phyloP scores from a whole-genome alignment of 1,140 invertebrate genomes.

The Drosophila arizonae region DNA sequence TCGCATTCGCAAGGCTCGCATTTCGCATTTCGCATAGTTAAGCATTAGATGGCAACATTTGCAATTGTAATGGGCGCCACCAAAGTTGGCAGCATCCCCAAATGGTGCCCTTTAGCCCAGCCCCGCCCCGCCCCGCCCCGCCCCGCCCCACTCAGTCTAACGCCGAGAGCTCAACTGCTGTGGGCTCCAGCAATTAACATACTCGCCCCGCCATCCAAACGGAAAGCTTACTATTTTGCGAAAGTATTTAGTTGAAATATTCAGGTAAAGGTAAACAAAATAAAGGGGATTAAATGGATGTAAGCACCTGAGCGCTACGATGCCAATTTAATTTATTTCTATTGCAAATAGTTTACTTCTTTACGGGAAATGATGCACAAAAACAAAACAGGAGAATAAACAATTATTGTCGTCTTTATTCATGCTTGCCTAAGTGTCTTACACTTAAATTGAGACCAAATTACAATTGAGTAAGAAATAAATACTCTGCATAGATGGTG shows the following conservation, averaged over 20 bases:
- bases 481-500: too few relatives aligned
- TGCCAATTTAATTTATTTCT: slow-evolving; percentile 14
- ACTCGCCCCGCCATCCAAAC: slow-evolving; percentile 19
- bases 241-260: slow-evolving; percentile 38
- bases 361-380: slow-evolving; percentile 5
- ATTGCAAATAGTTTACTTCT: slow-evolving; percentile 2
- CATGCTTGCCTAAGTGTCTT: too few relatives aligned
- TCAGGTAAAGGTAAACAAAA: slow-evolving; percentile 23
- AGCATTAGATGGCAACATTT: slow-evolving; percentile 75
- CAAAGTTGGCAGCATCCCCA: slow-evolving; percentile 23
- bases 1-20: slow-evolving; percentile 17
- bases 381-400: background rate
- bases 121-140: background rate
- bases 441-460: too few relatives aligned
- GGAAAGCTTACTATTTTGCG: background rate
- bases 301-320: slow-evolving; percentile 19
- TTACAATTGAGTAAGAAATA: too few relatives aligned
- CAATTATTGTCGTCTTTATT: too few relatives aligned
- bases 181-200: slow-evolving; percentile 43
- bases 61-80: slow-evolving; percentile 70
- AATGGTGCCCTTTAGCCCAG: background rate
- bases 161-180: slow-evolving; percentile 24
- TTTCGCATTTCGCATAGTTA: slow-evolving; percentile 55
- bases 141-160: background rate
- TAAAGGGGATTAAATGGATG: slow-evolving; percentile 33